Evolutionary conservation across 2,888 invertebrate genomes (phyloP), one percentile per base, ranked within the genome.

Genomic region (Seira musarum): DNA sequence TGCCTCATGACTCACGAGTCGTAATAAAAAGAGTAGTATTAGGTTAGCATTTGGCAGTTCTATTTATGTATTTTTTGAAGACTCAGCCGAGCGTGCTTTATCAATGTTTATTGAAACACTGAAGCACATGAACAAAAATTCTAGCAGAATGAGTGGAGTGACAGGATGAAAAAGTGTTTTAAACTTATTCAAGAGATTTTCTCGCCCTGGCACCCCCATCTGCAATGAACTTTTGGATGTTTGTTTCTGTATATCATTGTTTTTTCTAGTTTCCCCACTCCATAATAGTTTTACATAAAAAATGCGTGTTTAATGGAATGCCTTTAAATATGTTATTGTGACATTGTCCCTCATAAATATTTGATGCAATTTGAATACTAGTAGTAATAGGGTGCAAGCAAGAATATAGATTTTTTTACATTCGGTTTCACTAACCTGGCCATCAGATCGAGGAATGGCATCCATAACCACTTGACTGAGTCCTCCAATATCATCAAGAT

Each of bases 401-500:
- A 49, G 49, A 49, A 49, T 30, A 30, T 5, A 30, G 30, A 40
- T 49, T 8, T 8, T 3, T 49, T n/a, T 49, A 49, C 49, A 3
- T 49, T 65, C n/a, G 2, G 25, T 65, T 1, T 30, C 2, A 76
- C 77, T 77, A 71, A 77, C 77, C 77, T 77, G 77, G 2, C 77
- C 77, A 66, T 77, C 77, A 24, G 77, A 70, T 66, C 66, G 19
- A 10, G 77, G 77, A 46, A 77, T 71, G 19, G 77, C 77, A 1
- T 77, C 77, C 77, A 77, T 77, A 22, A 77, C 60, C 40, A 77
- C 66, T 70, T 19, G 22, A 66, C 77, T 77, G 2, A 77, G 46
- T 19, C 66, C 70, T 30, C 77, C 77, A 66, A 77, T 77, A 60
- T 77, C 77, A 53, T 77, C 77, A 6, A 77, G 22, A 71, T 77